phyloP scores from a whole-genome alignment of 1,140 invertebrate genomes.

The Adelges cooleyi region DNA sequence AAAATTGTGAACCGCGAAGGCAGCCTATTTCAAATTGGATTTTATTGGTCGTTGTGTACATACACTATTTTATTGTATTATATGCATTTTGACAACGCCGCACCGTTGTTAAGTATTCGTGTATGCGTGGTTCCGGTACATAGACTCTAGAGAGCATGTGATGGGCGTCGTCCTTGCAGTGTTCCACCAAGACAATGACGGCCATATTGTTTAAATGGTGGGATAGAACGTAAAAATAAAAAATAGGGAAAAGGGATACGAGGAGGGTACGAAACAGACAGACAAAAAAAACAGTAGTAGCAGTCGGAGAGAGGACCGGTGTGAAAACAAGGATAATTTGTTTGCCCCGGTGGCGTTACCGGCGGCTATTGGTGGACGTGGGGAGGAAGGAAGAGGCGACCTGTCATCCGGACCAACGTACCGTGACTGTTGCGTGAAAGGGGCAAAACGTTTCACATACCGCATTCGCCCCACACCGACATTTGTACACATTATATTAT shows the following conservation, averaged over 20 bases:
- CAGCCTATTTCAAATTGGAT: no score
- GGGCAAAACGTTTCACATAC: conserved; percentile 1
- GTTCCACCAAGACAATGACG: conserved; percentile 10
- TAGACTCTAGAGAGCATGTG: not conserved
- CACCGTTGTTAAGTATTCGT: no score
- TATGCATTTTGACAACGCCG: no score
- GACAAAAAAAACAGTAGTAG: conserved; percentile 3
- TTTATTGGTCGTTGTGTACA: no score
- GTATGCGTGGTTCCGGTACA: not conserved
- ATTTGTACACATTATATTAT: not conserved
- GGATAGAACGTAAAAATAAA: not conserved
- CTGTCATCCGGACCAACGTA: conserved; percentile 11
- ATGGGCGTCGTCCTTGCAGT: conserved; percentile 9
- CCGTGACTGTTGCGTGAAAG: conserved; percentile 14
- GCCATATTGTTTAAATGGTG: conserved; percentile 28
- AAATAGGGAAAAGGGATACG: not conserved
- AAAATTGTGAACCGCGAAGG: no score
- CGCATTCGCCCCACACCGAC: not conserved
- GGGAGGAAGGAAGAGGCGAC: conserved; percentile 6
- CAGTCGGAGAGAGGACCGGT: not conserved
- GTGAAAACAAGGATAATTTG: conserved; percentile 26
- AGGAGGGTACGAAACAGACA: not conserved
- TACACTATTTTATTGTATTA: no score
- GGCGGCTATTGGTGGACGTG: not conserved
- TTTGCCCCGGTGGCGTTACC: not conserved